Conservation (phyloP, 2,797 vertebrate species). For the Jordanella pulchra region DNA sequence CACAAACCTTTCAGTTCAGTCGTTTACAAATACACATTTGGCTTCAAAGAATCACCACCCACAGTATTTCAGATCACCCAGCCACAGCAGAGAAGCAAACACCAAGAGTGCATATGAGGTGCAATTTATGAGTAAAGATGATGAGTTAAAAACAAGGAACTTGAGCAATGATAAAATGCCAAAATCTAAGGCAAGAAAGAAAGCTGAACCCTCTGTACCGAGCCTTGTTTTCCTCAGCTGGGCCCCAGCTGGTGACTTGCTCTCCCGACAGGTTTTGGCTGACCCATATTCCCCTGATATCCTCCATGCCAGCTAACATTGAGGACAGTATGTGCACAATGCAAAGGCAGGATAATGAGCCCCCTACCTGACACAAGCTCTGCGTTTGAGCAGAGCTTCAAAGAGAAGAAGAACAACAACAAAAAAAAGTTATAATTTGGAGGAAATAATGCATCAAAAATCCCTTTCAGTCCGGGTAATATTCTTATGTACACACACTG, state of each 20-base stretch:
- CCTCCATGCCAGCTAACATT: slow-evolving; percentile 59
- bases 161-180: slow-evolving; percentile 36
- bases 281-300: slow-evolving; percentile 68
- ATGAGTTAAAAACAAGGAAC: slow-evolving; percentile 23
- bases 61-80: slow-evolving; percentile 13
- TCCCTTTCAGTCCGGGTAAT: slow-evolving; percentile 24
- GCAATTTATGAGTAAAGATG: slow-evolving; percentile 21
- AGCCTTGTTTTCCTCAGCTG: slow-evolving; percentile 56
- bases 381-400: background rate
- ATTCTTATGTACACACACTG: slow-evolving; percentile 16
- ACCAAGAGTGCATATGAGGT: slow-evolving; percentile 24
- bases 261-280: slow-evolving; percentile 74
- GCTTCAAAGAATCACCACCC: slow-evolving; percentile 43
- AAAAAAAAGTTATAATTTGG: slow-evolving; percentile 22
- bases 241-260: slow-evolving; percentile 67
- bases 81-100: slow-evolving; percentile 26
- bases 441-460: slow-evolving; percentile 33
- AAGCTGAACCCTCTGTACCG: slow-evolving; percentile 27
- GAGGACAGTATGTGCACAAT: slow-evolving; percentile 78
- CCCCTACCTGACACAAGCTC: slow-evolving; percentile 43
- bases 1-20: slow-evolving; percentile 46
- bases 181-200: slow-evolving; percentile 44
- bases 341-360: slow-evolving; percentile 62
- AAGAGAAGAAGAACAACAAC: background rate
- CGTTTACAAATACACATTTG: slow-evolving; percentile 11